These are phyloP conservation scores for Lindbergichthys nudifrons DNA, from an alignment of 2,797 vertebrate species.

Conservation along the genomic window DNA sequence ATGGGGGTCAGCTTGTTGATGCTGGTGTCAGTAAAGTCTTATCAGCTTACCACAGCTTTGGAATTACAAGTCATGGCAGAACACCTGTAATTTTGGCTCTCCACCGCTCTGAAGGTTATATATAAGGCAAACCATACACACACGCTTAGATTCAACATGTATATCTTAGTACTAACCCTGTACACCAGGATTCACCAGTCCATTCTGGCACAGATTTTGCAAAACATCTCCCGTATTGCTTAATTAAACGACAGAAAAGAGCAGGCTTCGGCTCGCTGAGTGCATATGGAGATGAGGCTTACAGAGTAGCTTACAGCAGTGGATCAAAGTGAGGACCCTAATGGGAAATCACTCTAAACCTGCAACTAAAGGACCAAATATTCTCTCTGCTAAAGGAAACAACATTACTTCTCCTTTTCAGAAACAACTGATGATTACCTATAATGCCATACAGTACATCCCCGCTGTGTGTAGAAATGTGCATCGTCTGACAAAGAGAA, in stretches of 20 bases:
- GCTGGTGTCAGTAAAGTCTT: constrained; percentile 67
- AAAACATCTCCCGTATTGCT: not conserved
- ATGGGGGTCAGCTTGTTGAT: constrained; percentile 60
- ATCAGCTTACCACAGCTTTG: constrained; percentile 62
- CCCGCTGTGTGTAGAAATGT: constrained; percentile 13
- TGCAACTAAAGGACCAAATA: constrained; percentile 16
- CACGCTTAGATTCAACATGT: constrained; percentile 6
- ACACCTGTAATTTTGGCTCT: constrained; percentile 43
- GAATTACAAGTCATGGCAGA: constrained; percentile 34
- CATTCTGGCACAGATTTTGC: not conserved
- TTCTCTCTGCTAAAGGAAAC: constrained; percentile 12
- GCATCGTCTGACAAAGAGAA: not conserved
- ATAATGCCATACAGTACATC: not conserved
- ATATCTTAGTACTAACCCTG: not conserved
- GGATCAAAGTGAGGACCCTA: constrained; percentile 34
- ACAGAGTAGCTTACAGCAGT: constrained; percentile 14
- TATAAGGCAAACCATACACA: constrained; percentile 14
- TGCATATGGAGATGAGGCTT: constrained; percentile 7
- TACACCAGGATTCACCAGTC: not conserved
- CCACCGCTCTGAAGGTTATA: not conserved
- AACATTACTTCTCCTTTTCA: constrained; percentile 14
- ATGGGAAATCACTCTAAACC: constrained; percentile 30
- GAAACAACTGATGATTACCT: constrained; percentile 16
- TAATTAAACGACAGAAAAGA: constrained; percentile 19
- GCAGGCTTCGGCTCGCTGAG: not conserved